Conservation (phyloP, 1,140 invertebrate species). For the Papilio xuthus region DNA sequence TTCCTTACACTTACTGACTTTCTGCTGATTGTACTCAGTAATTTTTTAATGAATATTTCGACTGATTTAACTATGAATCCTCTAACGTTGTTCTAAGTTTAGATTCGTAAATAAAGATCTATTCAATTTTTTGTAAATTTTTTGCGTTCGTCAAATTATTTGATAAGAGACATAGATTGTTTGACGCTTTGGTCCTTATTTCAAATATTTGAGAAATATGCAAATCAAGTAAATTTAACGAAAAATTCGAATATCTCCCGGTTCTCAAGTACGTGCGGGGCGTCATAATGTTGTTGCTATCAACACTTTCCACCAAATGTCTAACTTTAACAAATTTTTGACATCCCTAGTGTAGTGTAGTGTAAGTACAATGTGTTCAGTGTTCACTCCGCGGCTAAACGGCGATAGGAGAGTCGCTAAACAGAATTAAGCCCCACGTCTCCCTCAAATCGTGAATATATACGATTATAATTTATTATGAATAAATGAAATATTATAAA, state of each 20-base stretch:
- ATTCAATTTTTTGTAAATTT: no score
- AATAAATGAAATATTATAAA: conserved; percentile 82
- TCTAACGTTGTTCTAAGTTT: not conserved
- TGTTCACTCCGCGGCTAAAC: conserved; percentile 38
- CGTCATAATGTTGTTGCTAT: no score
- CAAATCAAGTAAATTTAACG: no score
- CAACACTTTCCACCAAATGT: not conserved
- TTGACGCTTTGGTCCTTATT: no score
- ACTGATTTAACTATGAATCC: no score
- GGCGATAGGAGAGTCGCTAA: conserved; percentile 45
- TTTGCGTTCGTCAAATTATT: no score
- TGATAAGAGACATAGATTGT: no score
- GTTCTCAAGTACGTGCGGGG: no score
- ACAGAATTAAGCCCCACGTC: conserved; percentile 53
- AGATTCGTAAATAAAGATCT: not conserved
- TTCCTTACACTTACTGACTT: not conserved
- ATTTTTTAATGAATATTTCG: not conserved
- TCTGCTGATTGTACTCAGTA: not conserved
- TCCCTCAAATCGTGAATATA: conserved; percentile 57
- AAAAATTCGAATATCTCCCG: no score
- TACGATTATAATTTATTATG: conserved; percentile 81
- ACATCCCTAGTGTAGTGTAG: not conserved
- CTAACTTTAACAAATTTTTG: not conserved
- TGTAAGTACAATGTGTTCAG: not conserved
- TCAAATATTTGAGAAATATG: no score